Conservation (phyloP, 2,888 invertebrate genomes). For the Nemurella pictetii region DNA sequence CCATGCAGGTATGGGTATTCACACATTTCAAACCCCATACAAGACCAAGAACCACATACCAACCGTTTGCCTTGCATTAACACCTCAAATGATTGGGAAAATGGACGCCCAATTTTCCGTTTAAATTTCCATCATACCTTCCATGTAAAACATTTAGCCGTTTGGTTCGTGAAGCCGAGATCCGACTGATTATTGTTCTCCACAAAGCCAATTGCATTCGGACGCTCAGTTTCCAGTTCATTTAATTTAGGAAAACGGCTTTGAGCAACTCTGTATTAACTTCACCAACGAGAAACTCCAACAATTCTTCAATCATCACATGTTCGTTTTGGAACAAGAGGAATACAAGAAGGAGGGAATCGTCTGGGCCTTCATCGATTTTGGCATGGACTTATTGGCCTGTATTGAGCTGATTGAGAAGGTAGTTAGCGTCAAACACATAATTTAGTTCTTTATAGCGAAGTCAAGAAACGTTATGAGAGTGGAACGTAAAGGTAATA, state of each 20-base stretch:
- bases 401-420: conserved; percentile 99
- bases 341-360: conserved; percentile 98
- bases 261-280: conserved; percentile 99
- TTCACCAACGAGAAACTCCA: conserved; percentile 99
- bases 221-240: not conserved
- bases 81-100: not conserved
- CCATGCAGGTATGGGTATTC: not conserved
- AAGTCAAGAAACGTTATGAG: not conserved
- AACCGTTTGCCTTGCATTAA: not conserved
- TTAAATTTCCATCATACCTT: not conserved
- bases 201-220: not conserved
- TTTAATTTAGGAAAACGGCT: conserved; percentile 83
- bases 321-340: conserved; percentile 99
- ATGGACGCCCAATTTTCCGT: not conserved
- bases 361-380: conserved; percentile 98
- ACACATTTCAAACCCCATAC: not conserved
- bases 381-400: conserved; percentile 97
- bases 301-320: conserved; percentile 99
- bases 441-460: not conserved
- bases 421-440: conserved; percentile 61
- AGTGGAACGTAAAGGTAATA: not conserved
- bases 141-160: not conserved
- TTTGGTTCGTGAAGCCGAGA: not conserved
- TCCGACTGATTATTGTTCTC: not conserved
- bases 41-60: not conserved